A percentile compares a stretch with the other conserved stretches of the same genome.
Conservation (phyloP, 2,797 vertebrate species). For the Lepus townsendii region DNA sequence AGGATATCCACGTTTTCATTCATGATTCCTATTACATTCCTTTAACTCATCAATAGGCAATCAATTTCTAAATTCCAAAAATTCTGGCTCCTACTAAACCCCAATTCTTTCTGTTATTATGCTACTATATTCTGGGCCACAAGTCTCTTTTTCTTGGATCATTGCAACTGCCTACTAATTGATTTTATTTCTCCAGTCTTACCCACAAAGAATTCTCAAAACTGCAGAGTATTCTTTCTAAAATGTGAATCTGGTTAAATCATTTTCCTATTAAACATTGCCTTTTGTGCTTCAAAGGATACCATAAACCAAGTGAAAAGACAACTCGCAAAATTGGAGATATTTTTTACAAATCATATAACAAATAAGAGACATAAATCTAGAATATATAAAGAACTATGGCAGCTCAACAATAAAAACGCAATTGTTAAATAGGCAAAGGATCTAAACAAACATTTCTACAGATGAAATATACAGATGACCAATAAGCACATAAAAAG, state of each 20-base stretch:
- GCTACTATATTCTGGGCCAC: not conserved
- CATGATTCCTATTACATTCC: not conserved
- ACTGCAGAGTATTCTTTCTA: not conserved
- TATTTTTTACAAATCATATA: conserved; percentile 19
- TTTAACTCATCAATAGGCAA: not conserved
- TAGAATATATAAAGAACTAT: no score
- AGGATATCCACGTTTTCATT: not conserved
- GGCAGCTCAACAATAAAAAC: no score
- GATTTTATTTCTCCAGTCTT: not conserved
- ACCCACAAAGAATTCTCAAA: not conserved
- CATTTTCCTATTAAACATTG: conserved; percentile 7
- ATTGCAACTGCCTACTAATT: not conserved
- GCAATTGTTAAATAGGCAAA: no score
- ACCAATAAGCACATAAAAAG: no score
- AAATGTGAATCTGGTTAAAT: conserved; percentile 15
- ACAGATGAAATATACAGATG: no score
- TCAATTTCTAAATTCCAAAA: not conserved
- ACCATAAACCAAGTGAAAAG: not conserved
- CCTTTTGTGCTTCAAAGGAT: not conserved
- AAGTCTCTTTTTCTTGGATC: not conserved
- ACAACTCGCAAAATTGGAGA: not conserved
- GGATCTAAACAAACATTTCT: no score
- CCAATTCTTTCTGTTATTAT: not conserved
- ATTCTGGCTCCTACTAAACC: not conserved
- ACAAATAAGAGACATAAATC: not conserved